Base-by-base conservation (phyloP, 2,113 vertebrate genomes). In the Odobenus rosmarus region DNA sequence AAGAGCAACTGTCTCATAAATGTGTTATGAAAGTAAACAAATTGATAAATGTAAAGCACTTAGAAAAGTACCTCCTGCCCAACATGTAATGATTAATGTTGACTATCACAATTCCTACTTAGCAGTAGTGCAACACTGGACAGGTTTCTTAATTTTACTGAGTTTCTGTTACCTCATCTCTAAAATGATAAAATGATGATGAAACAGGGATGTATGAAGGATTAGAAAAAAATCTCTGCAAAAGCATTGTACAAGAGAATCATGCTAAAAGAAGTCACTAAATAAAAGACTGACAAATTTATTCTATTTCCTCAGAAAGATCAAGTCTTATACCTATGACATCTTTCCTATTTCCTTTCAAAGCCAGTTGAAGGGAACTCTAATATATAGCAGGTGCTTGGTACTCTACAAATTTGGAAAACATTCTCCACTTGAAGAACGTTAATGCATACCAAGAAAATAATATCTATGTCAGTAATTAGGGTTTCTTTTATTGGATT, bases 271-370 rank as follows among this genome's bases (percentile, higher is more conserved):
- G 36, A 51, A 51, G 13, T 46, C 51, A 42, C 19, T 33, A 74
- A 55, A 67, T 28, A 23, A 64, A 74, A 46, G 9, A 55, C 0
- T 31, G 11, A 33, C 33, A 93, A 42, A 53, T 26, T 39, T 49
- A n/a, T 28, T 59, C 19, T 18, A 42, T 79, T 49, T 90, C 90
- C 33, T 95, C 92, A 89, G 24, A 62, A 95, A 94, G 84, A 90
- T 31, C 11, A 57, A 42, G 11, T 31, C 59, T 87, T 74, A 49
- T 16, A 39, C 8, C 36, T 64, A 6, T 23, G 79, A 39, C 31
- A 51, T 16, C 28, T 28, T 90, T 61, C 74, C 7, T 59, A 72
- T 31, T 3, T n/a, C 4, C 55, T 51, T 51, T 10, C 28, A 79
- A 89, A 96, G 2, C 6, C 67, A 90, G 11, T 51, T n/a, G 71